phyloP scores from a whole-genome alignment of 2,113 vertebrate genomes.

The Chamaetylas fuelleborni region DNA sequence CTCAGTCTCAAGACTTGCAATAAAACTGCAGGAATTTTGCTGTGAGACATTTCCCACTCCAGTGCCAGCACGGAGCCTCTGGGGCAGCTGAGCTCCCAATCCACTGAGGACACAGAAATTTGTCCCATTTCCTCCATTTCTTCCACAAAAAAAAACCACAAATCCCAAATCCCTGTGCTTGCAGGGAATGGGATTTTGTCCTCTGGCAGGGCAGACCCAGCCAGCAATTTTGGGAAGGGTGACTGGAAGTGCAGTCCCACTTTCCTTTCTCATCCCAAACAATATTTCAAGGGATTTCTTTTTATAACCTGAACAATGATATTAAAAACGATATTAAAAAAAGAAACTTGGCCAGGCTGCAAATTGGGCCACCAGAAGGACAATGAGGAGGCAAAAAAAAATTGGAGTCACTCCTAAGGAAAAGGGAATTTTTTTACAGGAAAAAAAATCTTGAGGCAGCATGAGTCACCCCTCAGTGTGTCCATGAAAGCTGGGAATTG shows the following conservation, averaged over 20 bases:
- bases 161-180: fast-evolving
- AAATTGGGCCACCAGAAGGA: background rate
- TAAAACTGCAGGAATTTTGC: background rate
- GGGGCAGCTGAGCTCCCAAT: background rate
- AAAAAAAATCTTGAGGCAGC: background rate
- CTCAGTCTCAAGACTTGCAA: background rate
- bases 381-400: background rate
- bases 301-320: background rate
- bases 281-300: background rate
- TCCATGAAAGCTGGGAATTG: background rate
- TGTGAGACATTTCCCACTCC: background rate
- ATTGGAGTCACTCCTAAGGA: background rate
- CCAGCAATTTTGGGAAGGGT: fast-evolving
- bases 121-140: background rate
- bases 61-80: background rate
- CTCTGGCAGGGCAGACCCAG: background rate
- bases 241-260: background rate
- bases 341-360: background rate
- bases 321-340: background rate
- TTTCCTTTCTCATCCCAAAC: background rate
- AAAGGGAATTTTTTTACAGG: background rate
- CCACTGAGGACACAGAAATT: fast-evolving
- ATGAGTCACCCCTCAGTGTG: background rate
- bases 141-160: background rate
- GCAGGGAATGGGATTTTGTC: background rate